Conservation (phyloP, 2,888 invertebrate species). For the Halictus quadricinctus region DNA sequence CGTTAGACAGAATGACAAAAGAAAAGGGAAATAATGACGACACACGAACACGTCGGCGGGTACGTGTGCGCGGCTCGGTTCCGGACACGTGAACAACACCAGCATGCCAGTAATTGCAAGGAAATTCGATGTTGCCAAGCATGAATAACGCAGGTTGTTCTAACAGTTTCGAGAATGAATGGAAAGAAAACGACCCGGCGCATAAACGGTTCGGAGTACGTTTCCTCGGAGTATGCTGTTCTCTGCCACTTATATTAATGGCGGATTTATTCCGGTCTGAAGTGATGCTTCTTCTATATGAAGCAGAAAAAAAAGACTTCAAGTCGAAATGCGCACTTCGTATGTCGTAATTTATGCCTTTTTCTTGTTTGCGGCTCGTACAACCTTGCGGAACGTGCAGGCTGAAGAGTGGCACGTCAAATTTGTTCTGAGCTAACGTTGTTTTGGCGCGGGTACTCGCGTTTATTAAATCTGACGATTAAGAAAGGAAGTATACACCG, state of each 20-base stretch:
- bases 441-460: not conserved
- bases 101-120: conserved; percentile 7
- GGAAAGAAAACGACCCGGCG: not conserved
- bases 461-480: not conserved
- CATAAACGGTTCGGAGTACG: not conserved
- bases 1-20: not conserved
- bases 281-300: not conserved
- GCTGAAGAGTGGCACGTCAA: not conserved
- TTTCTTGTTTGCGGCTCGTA: not conserved
- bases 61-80: not conserved
- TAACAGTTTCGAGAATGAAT: conserved; percentile 10
- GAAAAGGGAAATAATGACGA: conserved; percentile 13
- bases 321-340: conserved; percentile 1
- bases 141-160: conserved; percentile 13
- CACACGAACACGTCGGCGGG: not conserved
- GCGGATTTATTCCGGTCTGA: conserved; percentile 3
- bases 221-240: not conserved
- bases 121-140: conserved; percentile 7
- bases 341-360: conserved; percentile 3
- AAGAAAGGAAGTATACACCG: not conserved
- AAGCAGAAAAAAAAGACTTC: not conserved
- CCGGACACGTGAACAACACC: not conserved
- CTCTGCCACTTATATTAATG: conserved; percentile 14
- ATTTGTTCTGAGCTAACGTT: not conserved
- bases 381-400: not conserved